Evolutionary conservation across 2,888 invertebrate species (phyloP).

Genomic region (Exephanes ischioxanthus): DNA sequence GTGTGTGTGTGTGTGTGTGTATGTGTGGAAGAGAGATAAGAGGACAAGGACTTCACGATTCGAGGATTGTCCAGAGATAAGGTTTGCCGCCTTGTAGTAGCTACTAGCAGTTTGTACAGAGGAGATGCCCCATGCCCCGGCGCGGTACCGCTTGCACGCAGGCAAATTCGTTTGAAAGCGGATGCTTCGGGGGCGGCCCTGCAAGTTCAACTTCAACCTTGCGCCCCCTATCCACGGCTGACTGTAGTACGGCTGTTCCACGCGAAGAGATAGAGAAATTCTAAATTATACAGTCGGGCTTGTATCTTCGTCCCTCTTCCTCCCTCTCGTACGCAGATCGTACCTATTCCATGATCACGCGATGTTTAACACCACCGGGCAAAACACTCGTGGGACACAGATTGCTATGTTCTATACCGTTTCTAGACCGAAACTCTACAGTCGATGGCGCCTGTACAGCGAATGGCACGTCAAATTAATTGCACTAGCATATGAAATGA

Average conservation of each 20-base stretch:
- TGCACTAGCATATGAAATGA: neutral
- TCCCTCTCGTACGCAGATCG: neutral
- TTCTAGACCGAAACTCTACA: neutral
- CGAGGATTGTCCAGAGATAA: conserved; percentile 57
- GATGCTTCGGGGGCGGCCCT: conserved; percentile 35
- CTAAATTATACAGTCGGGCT: conserved; percentile 70
- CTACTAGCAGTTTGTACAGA: conserved; percentile 13
- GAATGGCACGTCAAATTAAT: neutral
- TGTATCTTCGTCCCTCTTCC: conserved; percentile 38
- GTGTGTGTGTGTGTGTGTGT: conserved; percentile 17
- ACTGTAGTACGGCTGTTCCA: neutral
- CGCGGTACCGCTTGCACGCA: conserved; percentile 11
- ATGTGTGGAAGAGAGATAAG: conserved; percentile 36
- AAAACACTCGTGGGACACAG: conserved; percentile 70
- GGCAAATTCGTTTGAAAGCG: conserved; percentile 56
- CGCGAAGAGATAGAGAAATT: conserved; percentile 69
- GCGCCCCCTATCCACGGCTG: neutral
- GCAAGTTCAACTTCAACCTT: conserved; percentile 38
- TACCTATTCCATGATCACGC: conserved; percentile 68
- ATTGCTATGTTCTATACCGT: conserved; percentile 33
- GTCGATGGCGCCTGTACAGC: neutral
- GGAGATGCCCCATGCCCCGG: neutral
- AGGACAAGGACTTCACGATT: conserved; percentile 39
- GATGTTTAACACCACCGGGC: conserved; percentile 69
- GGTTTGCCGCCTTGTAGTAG: conserved; percentile 24